phyloP scores from a whole-genome alignment of 2,888 invertebrate genomes.

The Pterostichus madidus region DNA sequence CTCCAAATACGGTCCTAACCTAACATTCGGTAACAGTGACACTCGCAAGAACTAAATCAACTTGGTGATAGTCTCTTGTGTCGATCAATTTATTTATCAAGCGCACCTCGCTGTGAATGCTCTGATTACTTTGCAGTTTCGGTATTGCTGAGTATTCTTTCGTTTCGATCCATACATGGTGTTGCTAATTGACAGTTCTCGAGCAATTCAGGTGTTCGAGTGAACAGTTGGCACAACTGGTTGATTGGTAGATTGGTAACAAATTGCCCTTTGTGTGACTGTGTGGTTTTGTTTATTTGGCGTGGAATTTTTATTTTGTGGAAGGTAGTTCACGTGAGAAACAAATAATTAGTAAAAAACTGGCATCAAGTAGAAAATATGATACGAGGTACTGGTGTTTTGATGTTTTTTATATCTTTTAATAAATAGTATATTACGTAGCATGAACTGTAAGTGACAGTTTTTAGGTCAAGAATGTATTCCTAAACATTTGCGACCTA shows the following conservation, averaged over 20 bases:
- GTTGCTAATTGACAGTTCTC: constrained; percentile 50
- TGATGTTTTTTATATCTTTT: too few relatives aligned
- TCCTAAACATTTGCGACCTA: too few relatives aligned
- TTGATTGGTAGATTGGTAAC: neutral
- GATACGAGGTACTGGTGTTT: too few relatives aligned
- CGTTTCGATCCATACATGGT: constrained; percentile 31
- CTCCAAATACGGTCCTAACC: constrained; percentile 19
- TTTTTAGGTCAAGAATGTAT: too few relatives aligned
- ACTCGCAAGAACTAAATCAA: neutral
- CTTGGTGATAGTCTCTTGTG: constrained; percentile 1
- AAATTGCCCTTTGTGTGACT: constrained; percentile 19
- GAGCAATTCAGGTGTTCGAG: constrained; percentile 35
- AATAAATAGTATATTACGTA: too few relatives aligned
- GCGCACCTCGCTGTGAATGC: constrained; percentile 19
- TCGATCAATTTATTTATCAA: constrained; percentile 4
- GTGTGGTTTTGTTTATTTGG: constrained; percentile 3
- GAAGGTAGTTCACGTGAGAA: constrained; percentile 9
- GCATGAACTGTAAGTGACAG: too few relatives aligned
- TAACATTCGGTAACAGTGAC: constrained; percentile 26
- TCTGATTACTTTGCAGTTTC: constrained; percentile 38
- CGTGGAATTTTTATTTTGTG: constrained; percentile 13
- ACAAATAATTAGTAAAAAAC: neutral
- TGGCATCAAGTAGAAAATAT: neutral
- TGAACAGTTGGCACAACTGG: neutral
- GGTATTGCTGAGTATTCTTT: constrained; percentile 36